Evolutionary conservation across 2,797 vertebrate genomes (phyloP).

Genomic region (Lemur catta): DNA sequence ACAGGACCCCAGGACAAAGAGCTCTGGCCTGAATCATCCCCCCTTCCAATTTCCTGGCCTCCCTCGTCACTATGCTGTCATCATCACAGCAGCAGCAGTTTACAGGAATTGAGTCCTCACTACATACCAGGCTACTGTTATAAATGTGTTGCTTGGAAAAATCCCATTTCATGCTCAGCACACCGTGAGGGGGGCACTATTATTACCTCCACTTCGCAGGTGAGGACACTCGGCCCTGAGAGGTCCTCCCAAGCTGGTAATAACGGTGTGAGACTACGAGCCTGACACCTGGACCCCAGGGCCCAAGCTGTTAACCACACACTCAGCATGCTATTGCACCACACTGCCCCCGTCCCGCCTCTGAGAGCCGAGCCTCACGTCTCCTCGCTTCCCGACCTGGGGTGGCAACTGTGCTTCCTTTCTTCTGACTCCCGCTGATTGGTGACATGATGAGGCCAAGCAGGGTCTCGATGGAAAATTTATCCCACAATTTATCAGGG

Average conservation of each 20-base stretch:
- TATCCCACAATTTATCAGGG: not conserved
- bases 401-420: not conserved
- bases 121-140: not conserved
- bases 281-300: not conserved
- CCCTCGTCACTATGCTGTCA: not conserved
- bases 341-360: accelerated
- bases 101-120: not conserved
- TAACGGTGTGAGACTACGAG: not conserved
- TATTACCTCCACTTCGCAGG: not conserved
- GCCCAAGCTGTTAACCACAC: too few species aligned
- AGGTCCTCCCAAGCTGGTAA: not conserved
- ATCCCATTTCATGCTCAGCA: not conserved
- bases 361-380: not conserved
- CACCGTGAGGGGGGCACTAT: too few species aligned
- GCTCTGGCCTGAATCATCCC: not conserved
- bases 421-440: not conserved
- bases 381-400: not conserved
- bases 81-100: not conserved
- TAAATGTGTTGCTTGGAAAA: not conserved
- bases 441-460: not conserved
- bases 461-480: not conserved
- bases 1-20: not conserved
- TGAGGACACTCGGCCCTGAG: not conserved
- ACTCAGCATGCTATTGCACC: accelerated
- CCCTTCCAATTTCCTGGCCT: not conserved